These are phyloP conservation scores for Aporophyla nigra DNA, from an alignment of 2,888 invertebrate genomes.

Conservation along the genomic window DNA sequence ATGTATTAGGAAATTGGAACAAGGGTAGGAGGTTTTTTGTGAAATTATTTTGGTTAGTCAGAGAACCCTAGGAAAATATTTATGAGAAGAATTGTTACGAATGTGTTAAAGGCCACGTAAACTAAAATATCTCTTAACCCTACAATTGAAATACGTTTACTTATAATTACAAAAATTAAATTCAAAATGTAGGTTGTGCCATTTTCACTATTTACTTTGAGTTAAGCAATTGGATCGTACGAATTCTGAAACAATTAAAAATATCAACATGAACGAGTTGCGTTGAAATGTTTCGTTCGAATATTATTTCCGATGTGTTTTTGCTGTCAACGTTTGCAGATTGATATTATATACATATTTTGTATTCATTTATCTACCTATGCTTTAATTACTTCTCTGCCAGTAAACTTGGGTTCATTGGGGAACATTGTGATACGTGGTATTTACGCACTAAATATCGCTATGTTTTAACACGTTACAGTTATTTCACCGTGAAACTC, in stretches of 20 bases:
- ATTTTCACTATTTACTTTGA: slow-evolving; percentile 12
- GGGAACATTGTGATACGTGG: neutral
- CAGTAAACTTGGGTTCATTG: neutral
- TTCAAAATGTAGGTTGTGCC: neutral
- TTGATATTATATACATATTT: neutral
- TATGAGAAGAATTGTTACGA: neutral
- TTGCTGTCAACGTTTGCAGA: neutral
- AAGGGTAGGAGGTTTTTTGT: slow-evolving; percentile 19
- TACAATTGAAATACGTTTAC: neutral
- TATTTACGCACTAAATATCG: neutral
- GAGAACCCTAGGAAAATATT: neutral
- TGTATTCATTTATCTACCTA: neutral
- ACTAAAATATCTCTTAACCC: neutral
- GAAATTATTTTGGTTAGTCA: slow-evolving; percentile 14
- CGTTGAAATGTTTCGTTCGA: slow-evolving; percentile 2
- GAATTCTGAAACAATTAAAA: slow-evolving; percentile 46
- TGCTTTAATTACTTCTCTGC: neutral
- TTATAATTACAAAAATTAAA: neutral
- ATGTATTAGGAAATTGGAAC: slow-evolving; percentile 53
- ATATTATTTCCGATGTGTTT: slow-evolving; percentile 6
- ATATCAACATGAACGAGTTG: slow-evolving; percentile 31
- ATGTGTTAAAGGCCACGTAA: neutral
- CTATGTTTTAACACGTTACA: neutral
- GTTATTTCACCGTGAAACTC: slow-evolving; percentile 26
- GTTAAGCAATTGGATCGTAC: slow-evolving; percentile 6